phyloP scores from a whole-genome alignment of 2,888 invertebrate species.

The Eupithecia centaureata region DNA sequence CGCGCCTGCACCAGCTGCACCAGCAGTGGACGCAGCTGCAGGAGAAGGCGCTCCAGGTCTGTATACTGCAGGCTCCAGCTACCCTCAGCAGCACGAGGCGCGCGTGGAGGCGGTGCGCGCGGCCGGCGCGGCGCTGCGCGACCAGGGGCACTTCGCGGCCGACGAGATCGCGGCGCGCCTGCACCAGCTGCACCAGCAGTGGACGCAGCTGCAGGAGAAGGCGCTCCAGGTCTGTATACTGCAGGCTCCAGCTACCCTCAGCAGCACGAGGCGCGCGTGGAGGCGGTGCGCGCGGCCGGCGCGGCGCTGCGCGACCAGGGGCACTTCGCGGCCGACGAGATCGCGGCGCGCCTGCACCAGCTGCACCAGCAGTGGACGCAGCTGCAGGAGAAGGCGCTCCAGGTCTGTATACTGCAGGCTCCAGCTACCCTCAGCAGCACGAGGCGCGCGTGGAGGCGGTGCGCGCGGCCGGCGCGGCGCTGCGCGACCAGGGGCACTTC shows the following conservation, averaged over 20 bases:
- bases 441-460: too few relatives aligned
- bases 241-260: too few relatives aligned
- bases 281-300: conserved; percentile 95
- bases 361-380: conserved; percentile 96
- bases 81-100: conserved; percentile 96
- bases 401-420: conserved; percentile 67
- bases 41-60: conserved; percentile 89
- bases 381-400: conserved; percentile 92
- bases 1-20: conserved; percentile 90
- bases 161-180: conserved; percentile 95
- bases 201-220: conserved; percentile 96
- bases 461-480: too few relatives aligned
- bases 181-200: conserved; percentile 93
- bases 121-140: conserved; percentile 94
- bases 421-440: too few relatives aligned
- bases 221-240: conserved; percentile 82
- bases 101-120: conserved; percentile 95
- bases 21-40: conserved; percentile 97
- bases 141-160: conserved; percentile 97
- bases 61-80: too few relatives aligned
- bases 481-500: too few relatives aligned
- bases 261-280: conserved; percentile 96
- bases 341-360: conserved; percentile 90
- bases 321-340: conserved; percentile 98
- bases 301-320: conserved; percentile 95